phyloP scores from a whole-genome alignment of 1,140 invertebrate species.

The Trachymyrmex septentrionalis region DNA sequence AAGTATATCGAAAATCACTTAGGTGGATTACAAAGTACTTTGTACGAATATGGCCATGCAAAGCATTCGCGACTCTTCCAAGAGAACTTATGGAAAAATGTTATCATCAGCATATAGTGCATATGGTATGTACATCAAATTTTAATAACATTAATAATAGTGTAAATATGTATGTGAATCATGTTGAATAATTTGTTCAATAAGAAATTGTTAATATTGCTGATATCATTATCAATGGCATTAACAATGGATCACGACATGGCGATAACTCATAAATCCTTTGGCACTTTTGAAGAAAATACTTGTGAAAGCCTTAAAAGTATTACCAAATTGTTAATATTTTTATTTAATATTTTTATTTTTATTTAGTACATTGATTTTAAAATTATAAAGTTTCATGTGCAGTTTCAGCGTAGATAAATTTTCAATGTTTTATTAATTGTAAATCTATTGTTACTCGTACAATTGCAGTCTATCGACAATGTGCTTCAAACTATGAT shows the following conservation, averaged over 20 bases:
- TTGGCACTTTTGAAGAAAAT: too few relatives aligned
- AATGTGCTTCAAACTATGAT: conserved; percentile 90
- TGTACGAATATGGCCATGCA: conserved; percentile 94
- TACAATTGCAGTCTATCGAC: conserved; percentile 86
- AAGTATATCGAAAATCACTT: conserved; percentile 94
- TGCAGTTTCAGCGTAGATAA: neutral
- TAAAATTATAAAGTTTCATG: neutral
- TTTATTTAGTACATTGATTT: neutral
- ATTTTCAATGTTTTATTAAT: conserved; percentile 28
- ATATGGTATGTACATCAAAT: conserved; percentile 86
- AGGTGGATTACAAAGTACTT: conserved; percentile 95
- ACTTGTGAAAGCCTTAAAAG: too few relatives aligned
- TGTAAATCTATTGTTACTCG: conserved; percentile 64
- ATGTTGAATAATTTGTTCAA: neutral
- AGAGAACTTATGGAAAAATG: conserved; percentile 93
- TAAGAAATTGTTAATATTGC: conserved; percentile 1
- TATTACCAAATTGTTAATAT: neutral
- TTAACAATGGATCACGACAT: too few relatives aligned
- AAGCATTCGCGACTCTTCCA: conserved; percentile 93
- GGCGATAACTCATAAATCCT: too few relatives aligned
- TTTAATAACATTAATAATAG: neutral
- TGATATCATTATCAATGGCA: too few relatives aligned
- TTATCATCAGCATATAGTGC: conserved; percentile 92
- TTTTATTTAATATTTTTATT: conserved; percentile 20
- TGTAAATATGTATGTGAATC: neutral